These are phyloP conservation scores for Adela reaumurella DNA, from an alignment of 2,888 invertebrate genomes.

Conservation along the genomic window DNA sequence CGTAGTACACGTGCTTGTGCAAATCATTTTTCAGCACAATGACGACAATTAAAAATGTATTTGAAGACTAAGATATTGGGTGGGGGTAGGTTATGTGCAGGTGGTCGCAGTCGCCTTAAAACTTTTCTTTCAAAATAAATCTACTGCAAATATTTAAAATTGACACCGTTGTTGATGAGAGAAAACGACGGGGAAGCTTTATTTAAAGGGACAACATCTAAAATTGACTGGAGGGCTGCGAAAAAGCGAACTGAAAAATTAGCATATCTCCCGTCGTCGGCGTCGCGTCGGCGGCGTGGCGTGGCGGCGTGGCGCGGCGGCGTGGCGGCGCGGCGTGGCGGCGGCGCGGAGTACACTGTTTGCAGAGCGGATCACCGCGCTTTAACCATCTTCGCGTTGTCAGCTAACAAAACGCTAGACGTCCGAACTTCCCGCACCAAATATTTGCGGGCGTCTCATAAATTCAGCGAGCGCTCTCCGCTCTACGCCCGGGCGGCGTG, in stretches of 20 bases:
- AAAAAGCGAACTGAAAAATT: slow-evolving; percentile 35
- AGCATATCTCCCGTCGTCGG: slow-evolving; percentile 40
- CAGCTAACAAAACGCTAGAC: slow-evolving; percentile 30
- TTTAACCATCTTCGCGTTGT: slow-evolving; percentile 46
- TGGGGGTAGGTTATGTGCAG: no score
- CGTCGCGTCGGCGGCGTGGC: no score
- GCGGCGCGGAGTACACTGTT: not conserved
- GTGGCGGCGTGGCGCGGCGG: slow-evolving; percentile 10
- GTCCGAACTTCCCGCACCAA: slow-evolving; percentile 49
- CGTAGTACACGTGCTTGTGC: no score
- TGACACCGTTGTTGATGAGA: not conserved
- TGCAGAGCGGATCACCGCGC: not conserved
- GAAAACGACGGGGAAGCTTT: not conserved
- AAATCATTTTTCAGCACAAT: no score
- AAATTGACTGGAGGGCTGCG: slow-evolving; percentile 14
- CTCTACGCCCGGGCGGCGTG: slow-evolving; percentile 19
- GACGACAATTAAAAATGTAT: no score
- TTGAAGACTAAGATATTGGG: no score
- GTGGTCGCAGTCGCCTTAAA: no score
- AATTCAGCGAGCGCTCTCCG: slow-evolving; percentile 30
- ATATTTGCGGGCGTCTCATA: slow-evolving; percentile 53
- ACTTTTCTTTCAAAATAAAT: no score
- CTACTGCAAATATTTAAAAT: not conserved
- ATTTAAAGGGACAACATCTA: not conserved
- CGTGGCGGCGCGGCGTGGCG: no score